A percentile compares a stretch with the other conserved stretches of the same genome.
Conservation (phyloP, 2,888 invertebrate species). For the Phengaris alcon region DNA sequence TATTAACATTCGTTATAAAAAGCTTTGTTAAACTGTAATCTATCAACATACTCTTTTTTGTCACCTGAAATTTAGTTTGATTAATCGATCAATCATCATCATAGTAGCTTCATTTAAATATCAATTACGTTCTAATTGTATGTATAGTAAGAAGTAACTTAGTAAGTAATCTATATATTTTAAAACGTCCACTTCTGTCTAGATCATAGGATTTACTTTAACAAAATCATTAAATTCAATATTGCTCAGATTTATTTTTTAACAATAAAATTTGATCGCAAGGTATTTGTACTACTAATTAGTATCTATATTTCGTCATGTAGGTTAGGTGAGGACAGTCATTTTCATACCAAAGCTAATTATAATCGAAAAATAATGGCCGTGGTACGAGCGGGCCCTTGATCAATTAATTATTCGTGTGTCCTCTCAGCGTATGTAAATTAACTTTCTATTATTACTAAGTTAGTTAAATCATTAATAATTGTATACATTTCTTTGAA, state of each 20-base stretch:
- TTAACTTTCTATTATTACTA: slow-evolving; percentile 71
- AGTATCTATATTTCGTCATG: no score
- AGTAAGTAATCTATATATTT: no score
- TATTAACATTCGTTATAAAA: slow-evolving; percentile 19
- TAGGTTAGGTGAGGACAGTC: not conserved
- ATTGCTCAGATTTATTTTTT: no score
- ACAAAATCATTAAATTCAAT: no score
- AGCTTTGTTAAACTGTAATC: not conserved
- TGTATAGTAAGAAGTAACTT: no score
- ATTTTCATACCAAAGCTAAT: not conserved
- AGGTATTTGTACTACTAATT: no score
- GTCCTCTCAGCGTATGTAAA: slow-evolving; percentile 68
- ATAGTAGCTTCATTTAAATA: no score
- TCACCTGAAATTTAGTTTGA: not conserved
- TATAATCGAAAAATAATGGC: slow-evolving; percentile 15
- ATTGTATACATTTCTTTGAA: slow-evolving; percentile 62
- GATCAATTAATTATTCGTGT: slow-evolving; percentile 74
- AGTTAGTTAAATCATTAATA: slow-evolving; percentile 75
- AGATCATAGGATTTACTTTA: no score
- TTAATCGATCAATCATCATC: no score
- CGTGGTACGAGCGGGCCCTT: not conserved
- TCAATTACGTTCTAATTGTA: no score
- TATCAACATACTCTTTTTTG: not conserved
- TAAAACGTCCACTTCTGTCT: no score
- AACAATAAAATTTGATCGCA: no score